Evolutionary conservation across 92 coral and sea anemone genomes (phyloP), one percentile per base, ranked within the genome.

Genomic region (Palythoa heliodiscus): DNA sequence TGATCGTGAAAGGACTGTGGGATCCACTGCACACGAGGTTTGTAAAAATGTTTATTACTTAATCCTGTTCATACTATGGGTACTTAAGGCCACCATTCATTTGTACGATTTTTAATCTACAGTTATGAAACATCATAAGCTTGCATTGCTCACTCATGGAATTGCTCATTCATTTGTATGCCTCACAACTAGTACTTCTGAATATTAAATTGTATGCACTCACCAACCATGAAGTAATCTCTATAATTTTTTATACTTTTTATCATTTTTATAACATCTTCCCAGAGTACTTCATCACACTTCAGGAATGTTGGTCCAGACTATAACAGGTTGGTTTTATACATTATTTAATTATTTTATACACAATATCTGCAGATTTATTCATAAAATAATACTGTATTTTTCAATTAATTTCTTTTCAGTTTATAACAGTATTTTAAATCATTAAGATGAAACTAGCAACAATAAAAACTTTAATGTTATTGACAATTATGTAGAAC

Each of bases 1-100:
- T 82, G 92, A 94, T 74, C 93, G 98, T 35, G 98, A 96, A 70
- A 90, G 95, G 71, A 92, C 95, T 71, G 98, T 96, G 25, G 93
- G 96, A 7, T 89, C 93, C 2, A 95, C 96, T 47, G 98, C 98
- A 1, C 86, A 88, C 20, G 90, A 96, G 98, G 98, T 96, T 22
- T 6, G 55, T 24, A 8, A 6, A 43, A 43, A 43, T 43, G 9
- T 5, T 1, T 43, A 43, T 43, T 43, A 1, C 50, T 43, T 43
- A 43, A 43, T 43, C 35, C 35, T 29, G 35, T 29, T 29, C 35
- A 1, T 29, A 29, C 35, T 0, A 0, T 29, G 35, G 35, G 1
- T 29, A 29, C 35, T 0, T 29, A 29, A 29, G 35, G 35, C 35
- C 35, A 29, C 35, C 35, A 29, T 1, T 29, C 35, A 29, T 29